phyloP scores from a whole-genome alignment of 1,140 invertebrate genomes.

The Drosophila oshimai region DNA sequence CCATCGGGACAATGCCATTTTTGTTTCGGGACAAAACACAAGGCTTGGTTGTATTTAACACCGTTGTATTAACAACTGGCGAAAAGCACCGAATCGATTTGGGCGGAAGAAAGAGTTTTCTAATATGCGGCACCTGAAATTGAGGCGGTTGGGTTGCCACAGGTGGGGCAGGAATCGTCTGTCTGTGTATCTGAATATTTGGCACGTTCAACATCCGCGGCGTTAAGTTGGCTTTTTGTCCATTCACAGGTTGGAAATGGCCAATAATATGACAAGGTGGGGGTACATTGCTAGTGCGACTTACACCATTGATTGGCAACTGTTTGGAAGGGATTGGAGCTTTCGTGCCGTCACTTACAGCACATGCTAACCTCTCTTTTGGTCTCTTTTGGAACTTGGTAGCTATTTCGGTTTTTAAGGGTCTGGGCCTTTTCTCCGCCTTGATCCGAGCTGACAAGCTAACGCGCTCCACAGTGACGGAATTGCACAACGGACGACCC shows the following conservation, averaged over 20 bases:
- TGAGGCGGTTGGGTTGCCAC: neutral
- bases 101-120: neutral
- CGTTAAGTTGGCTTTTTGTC: neutral
- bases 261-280: neutral
- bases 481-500: conserved; percentile 8
- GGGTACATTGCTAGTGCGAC: neutral
- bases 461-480: conserved; percentile 8
- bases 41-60: neutral
- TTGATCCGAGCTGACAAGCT: too few species aligned
- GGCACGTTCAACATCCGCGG: neutral
- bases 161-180: too few species aligned
- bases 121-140: too few species aligned
- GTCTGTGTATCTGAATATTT: neutral
- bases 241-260: too few species aligned
- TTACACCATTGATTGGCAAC: neutral
- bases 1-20: neutral
- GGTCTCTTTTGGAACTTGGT: neutral
- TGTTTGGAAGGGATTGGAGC: neutral
- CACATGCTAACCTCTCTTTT: neutral
- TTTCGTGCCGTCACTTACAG: neutral
- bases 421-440: neutral
- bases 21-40: neutral
- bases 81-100: too few species aligned
- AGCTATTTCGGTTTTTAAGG: neutral
- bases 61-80: neutral